Evolutionary conservation across 2,888 invertebrate genomes (phyloP), one percentile per base, ranked within the genome.

Genomic region (Protonemura montana): DNA sequence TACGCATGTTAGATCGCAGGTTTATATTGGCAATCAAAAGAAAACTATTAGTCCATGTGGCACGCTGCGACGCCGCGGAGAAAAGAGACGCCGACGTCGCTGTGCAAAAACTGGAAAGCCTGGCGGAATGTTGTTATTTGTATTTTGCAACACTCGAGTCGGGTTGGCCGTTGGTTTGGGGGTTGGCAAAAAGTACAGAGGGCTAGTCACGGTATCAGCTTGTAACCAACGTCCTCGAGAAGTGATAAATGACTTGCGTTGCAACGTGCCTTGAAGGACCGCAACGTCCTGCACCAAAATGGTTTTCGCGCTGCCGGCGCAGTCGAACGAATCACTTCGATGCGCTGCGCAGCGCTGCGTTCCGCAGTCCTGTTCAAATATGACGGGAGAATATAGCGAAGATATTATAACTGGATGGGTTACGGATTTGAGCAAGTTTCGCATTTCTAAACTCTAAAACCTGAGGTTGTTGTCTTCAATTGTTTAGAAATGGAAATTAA

Each of bases 71-170:
- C 59, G 59, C 59, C 21, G 16, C 5, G 35, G 59, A 21, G 59
- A 2, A 59, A 59, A 3, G 21, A 59, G 59, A 2, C 59, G 16
- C 16, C 59, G 13, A 21, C 59, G 59, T 21, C 21, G 59, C 13
- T 3, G 35, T 35, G 35, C 35, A 35, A 35, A 35, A 35, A 35
- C 35, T 10, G 35, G 35, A 35, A 35, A 3, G 76, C 2, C n/a
- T 5, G 76, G 76, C n/a, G 78, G 78, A 28, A 28, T 78, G 78
- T 78, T 78, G 78, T 78, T 78, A 25, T 78, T 78, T 78, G 78
- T 78, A 78, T 78, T 78, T 78, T 0, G 78, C 78, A 78, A 27
- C 78, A 27, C 26, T 78, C n/a, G 78, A 28, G 78, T 26, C 26
- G 26, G 10, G 78, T 21, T 16, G 78, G 28, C 3, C 26, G 77